A percentile compares a stretch with the other conserved stretches of the same genome.
Conservation (phyloP, 2,113 vertebrate genomes). For the Capra hircus region DNA sequence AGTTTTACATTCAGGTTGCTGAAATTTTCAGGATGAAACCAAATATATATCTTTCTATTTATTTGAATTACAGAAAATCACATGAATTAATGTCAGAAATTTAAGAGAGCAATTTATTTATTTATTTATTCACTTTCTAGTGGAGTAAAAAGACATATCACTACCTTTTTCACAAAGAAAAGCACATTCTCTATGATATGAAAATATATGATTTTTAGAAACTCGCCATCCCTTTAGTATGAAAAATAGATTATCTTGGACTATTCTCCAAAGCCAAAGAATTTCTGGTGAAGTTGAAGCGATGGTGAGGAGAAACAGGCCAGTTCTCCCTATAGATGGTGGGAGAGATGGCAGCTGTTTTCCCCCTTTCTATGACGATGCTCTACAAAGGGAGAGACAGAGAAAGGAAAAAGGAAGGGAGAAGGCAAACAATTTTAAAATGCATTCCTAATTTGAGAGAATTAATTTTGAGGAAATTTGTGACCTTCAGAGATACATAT, state of each 20-base stretch:
- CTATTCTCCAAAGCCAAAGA: not conserved
- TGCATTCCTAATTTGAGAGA: not conserved
- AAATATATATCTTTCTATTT: not conserved
- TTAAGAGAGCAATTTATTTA: not conserved
- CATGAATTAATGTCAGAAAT: not conserved
- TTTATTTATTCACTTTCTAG: not conserved
- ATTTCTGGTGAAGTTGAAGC: not conserved
- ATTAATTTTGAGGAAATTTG: not conserved
- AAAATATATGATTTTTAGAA: not conserved
- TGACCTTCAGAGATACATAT: not conserved
- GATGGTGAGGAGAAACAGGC: not conserved
- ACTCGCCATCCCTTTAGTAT: accelerated
- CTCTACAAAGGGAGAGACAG: not conserved
- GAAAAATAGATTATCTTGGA: not conserved
- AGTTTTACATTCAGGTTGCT: not conserved
- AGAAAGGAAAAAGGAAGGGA: not conserved
- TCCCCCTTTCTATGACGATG: not conserved
- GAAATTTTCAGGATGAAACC: not conserved
- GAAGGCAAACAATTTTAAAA: not conserved
- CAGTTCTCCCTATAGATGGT: not conserved
- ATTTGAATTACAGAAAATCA: not conserved
- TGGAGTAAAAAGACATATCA: not conserved
- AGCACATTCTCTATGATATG: not conserved
- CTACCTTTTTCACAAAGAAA: not conserved
- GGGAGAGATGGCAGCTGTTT: not conserved